Base-by-base conservation (phyloP, 2,888 invertebrate genomes). In the Eupeodes latifasciatus region DNA sequence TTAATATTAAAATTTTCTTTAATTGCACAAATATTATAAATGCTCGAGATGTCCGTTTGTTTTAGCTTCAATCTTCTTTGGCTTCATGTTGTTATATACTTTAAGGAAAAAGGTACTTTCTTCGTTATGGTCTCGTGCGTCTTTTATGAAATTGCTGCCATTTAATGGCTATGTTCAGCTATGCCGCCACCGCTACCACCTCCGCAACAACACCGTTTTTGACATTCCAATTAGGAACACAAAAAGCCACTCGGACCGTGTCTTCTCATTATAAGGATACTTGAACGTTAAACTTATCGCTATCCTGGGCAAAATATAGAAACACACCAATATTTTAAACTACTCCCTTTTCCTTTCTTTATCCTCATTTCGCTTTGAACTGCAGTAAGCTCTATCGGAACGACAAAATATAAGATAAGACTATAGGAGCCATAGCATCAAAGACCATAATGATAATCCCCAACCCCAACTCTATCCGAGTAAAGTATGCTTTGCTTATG, bases 1-100 rank as follows among this genome's bases (percentile, higher is more conserved):
- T 85, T 77, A 67, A 49, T 85, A 77, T 85, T 72, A 85, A 81
- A 85, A 77, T 77, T 81, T 67, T 55, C 77, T 85, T 85, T 85
- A 85, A 85, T 85, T 85, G 59, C 71, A 72, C 53, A 81, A 85
- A 81, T 85, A 85, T 81, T 66, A 66, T 66, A 66, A 66, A 72
- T 47, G 77, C 66, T 53, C 6, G 72, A 44, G 47, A 40, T 66
- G 66, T 66, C 66, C 47, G 27, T 74, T 44, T 53, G 14, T 11
- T 44, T 34, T 36, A 6, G 61, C 62, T 78, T 14, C 5, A 75
- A 55, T 84, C 36, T 40, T 40, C 40, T 40, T 40, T 40, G 40
- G 40, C 40, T 40, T 40, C 57, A 49, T 84, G 74, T 74, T 74
- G 67, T 44, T 57, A 27, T 16, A 55, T 53, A 16, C 3, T 1